Base-by-base conservation (phyloP, 1,140 invertebrate genomes). In the Camponotus vicinus region DNA sequence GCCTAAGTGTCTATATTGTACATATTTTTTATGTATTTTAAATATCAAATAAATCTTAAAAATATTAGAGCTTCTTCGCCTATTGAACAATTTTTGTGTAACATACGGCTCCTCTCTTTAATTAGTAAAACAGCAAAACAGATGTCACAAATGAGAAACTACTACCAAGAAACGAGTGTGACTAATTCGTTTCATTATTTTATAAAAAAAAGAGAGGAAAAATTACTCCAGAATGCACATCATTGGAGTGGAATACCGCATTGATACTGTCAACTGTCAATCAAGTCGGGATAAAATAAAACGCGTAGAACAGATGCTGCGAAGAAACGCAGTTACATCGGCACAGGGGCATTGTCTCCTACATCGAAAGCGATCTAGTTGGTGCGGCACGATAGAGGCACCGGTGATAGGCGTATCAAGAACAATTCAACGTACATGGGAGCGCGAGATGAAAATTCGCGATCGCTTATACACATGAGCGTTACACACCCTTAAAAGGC, bases 401-500 rank as follows among this genome's bases (percentile, higher is more conserved):
- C 79, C 61, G 61, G 63, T 87, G 57, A 91, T 59, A 63, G 40
- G 88, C 61, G 40, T 82, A 83, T 84, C 71, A 69, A 76, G 71
- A 61, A 78, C 52, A 83, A 75, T 69, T 90, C 59, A 32, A 61
- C 42, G 45, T 85, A 84, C 45, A 59, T 61, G 69, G 59, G 32
- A 76, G 15, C 18, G 49, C 66, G n/a, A 27, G 77, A 52, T 63
- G 27, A 67, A 80, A 86, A 80, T 86, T 78, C 63, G 73, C 40
- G 86, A 66, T 73, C 49, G 69, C 69, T 64, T 91, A 83, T 77
- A 86, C 63, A 87, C 69, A 57, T 70, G 71, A 34, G 87, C 73
- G 64, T 90, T 85, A 85, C 87, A 91, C 93, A 92, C 90, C 92
- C 93, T 93, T 93, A 92, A 93, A 92, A 93, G 92, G 90, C 86